Percentiles rank a stretch among this genome's conserved stretches.
phyloP scores from a whole-genome alignment of 2,888 invertebrate species.

The Pseudeuparius sepicola region DNA sequence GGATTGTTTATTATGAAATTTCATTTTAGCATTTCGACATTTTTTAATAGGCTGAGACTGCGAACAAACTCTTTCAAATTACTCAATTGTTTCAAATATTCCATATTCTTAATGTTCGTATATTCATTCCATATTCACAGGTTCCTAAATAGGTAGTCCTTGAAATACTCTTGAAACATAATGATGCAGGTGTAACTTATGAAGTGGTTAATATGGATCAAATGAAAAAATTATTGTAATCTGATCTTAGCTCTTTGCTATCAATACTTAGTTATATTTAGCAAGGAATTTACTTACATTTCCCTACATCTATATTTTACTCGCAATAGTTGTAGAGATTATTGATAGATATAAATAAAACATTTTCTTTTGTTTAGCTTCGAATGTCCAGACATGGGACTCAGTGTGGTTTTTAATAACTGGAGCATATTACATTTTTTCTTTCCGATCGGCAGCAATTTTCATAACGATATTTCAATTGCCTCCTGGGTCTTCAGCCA shows the following conservation, averaged over 20 bases:
- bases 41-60: too few relatives aligned
- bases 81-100: too few relatives aligned
- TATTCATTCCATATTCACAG: too few relatives aligned
- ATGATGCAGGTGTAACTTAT: too few relatives aligned
- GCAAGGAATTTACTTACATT: neutral
- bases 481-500: constrained; percentile 46
- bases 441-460: constrained; percentile 38
- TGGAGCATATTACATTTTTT: constrained; percentile 34
- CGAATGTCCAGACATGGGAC: constrained; percentile 36
- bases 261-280: neutral
- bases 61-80: too few relatives aligned
- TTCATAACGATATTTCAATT: constrained; percentile 39
- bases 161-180: too few relatives aligned
- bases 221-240: too few relatives aligned
- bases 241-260: constrained; percentile 1
- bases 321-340: constrained; percentile 4
- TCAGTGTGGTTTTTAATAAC: constrained; percentile 33
- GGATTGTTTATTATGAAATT: too few relatives aligned
- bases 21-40: too few relatives aligned
- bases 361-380: constrained; percentile 29
- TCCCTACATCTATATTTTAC: neutral
- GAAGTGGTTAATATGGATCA: too few relatives aligned
- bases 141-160: too few relatives aligned
- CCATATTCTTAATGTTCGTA: too few relatives aligned
- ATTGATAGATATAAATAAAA: constrained; percentile 13